phyloP scores from a whole-genome alignment of 2,113 vertebrate species.

The Tupaia chinensis region DNA sequence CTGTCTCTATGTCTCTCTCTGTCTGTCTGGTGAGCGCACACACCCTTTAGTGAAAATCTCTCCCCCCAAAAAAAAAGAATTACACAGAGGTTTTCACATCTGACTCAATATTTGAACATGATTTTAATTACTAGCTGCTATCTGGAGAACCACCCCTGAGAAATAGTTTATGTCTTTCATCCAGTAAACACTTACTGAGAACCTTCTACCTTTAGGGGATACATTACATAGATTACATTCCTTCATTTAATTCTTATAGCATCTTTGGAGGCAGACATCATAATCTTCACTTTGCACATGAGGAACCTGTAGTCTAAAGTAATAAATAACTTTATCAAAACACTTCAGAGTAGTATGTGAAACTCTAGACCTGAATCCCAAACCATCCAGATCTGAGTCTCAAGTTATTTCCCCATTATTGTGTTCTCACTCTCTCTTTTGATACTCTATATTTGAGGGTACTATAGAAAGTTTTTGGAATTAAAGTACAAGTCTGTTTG shows the following conservation, averaged over 20 bases:
- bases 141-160: background rate
- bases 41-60: no score
- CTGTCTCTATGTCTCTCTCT: no score
- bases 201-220: background rate
- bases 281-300: background rate
- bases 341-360: background rate
- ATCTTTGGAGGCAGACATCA: background rate
- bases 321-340: background rate
- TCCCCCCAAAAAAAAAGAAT: background rate
- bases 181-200: background rate
- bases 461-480: no score
- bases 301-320: background rate
- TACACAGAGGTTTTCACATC: background rate
- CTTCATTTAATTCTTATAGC: background rate
- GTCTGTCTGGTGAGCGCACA: no score
- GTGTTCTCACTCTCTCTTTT: background rate
- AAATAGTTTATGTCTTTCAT: background rate
- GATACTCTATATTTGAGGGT: background rate
- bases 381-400: background rate
- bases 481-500: no score
- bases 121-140: conserved; percentile 1
- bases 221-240: background rate
- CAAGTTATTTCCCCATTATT: background rate
- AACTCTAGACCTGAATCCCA: background rate
- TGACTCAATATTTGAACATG: background rate